Percentiles rank a stretch among this genome's conserved stretches.
Evolutionary conservation across 2,888 invertebrate genomes (phyloP).

Genomic region (Xestia ashworthii): DNA sequence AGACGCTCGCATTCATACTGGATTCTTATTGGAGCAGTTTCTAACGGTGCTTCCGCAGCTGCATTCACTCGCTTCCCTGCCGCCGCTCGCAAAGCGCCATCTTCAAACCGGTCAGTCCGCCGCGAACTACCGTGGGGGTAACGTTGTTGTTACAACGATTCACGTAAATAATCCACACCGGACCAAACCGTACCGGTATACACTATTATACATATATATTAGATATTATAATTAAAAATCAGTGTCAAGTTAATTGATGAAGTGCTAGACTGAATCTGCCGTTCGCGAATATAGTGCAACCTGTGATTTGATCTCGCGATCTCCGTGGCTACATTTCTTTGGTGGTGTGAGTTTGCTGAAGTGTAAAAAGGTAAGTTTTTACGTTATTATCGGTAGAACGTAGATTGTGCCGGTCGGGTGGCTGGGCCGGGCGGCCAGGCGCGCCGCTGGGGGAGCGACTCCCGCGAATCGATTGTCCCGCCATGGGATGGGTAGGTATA

Average conservation of each 20-base stretch:
- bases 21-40: slow-evolving; percentile 75
- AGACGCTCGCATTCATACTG: slow-evolving; percentile 55
- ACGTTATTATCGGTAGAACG: slow-evolving; percentile 73
- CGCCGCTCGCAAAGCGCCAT: slow-evolving; percentile 80
- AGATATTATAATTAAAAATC: slow-evolving; percentile 69
- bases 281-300: slow-evolving; percentile 82
- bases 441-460: slow-evolving; percentile 81
- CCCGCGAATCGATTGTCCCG: slow-evolving; percentile 87
- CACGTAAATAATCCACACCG: slow-evolving; percentile 74
- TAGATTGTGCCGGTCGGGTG: slow-evolving; percentile 74
- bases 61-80: slow-evolving; percentile 82
- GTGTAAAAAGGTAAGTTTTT: slow-evolving; percentile 89
- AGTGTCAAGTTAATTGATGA: slow-evolving; percentile 84
- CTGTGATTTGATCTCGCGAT: slow-evolving; percentile 86
- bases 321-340: slow-evolving; percentile 86
- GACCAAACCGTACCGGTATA: slow-evolving; percentile 76
- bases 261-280: slow-evolving; percentile 76
- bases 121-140: slow-evolving; percentile 85
- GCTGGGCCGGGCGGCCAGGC: slow-evolving; percentile 69
- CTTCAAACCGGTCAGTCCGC: slow-evolving; percentile 87
- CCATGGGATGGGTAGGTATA: slow-evolving; percentile 71
- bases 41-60: slow-evolving; percentile 79
- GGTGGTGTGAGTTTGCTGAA: slow-evolving; percentile 84
- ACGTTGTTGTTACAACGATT: slow-evolving; percentile 72
- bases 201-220: slow-evolving; percentile 69